Evolutionary conservation across 2,113 vertebrate species (phyloP).

Genomic region (Rhagologus leucostigma): DNA sequence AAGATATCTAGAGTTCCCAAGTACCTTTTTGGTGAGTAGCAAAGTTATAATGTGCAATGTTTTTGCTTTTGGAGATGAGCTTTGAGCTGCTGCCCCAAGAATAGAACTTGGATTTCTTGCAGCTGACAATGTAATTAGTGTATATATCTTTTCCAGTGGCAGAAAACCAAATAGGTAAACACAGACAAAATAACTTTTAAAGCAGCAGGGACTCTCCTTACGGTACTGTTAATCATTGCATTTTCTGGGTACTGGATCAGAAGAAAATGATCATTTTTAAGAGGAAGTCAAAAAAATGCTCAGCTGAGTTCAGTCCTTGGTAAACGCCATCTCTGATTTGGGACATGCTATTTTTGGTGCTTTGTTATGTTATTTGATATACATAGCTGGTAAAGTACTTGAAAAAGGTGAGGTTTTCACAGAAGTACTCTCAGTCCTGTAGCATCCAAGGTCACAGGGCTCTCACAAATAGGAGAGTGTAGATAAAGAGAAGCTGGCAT

Average conservation of each 20-base stretch:
- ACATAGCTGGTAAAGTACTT: neutral
- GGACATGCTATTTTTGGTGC: neutral
- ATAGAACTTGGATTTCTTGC: neutral
- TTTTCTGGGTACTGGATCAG: neutral
- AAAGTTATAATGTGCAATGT: neutral
- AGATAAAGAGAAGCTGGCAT: neutral
- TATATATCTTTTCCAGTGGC: neutral
- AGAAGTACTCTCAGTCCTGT: neutral
- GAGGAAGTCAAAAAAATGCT: neutral
- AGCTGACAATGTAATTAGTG: neutral
- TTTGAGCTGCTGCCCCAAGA: neutral
- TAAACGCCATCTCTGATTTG: neutral
- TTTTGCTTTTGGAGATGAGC: neutral
- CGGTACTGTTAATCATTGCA: neutral
- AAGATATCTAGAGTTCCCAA: neutral
- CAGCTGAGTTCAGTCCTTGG: neutral
- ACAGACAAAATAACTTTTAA: neutral
- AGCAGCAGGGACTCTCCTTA: neutral
- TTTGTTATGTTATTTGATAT: constrained; percentile 23
- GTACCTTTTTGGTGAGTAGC: neutral
- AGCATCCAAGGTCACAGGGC: neutral
- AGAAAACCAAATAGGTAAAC: neutral
- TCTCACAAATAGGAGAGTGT: neutral
- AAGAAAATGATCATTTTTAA: neutral
- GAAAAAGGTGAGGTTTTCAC: neutral